Evolutionary conservation across 1,140 invertebrate genomes (phyloP).

Genomic region (Aphis craccivora): DNA sequence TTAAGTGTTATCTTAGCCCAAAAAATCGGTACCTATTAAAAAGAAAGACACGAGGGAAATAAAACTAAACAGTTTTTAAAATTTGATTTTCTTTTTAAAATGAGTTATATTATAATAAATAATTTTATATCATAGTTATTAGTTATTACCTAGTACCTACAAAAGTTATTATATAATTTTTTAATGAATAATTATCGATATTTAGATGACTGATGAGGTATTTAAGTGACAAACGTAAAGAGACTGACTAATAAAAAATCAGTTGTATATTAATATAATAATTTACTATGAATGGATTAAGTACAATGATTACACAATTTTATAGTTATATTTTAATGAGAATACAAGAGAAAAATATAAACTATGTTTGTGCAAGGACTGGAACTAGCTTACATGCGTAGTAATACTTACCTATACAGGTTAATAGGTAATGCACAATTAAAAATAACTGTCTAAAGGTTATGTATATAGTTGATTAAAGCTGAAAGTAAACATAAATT

Average conservation of each 20-base stretch:
- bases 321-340: background rate
- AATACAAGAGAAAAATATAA: background rate
- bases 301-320: background rate
- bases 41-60: background rate
- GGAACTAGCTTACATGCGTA: background rate
- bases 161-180: background rate
- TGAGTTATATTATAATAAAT: background rate
- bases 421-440: constrained; percentile 42
- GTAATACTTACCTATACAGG: background rate
- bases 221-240: background rate
- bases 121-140: background rate
- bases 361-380: background rate
- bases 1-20: background rate
- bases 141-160: background rate
- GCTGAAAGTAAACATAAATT: constrained; percentile 29
- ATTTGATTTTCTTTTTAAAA: background rate
- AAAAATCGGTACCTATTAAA: background rate
- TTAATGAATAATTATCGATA: background rate
- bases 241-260: background rate
- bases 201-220: background rate
- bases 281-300: background rate
- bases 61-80: background rate
- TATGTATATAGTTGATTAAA: constrained; percentile 24
- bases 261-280: background rate
- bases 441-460: constrained; percentile 46